These are phyloP conservation scores for Laupala kohalensis DNA, from an alignment of 1,140 invertebrate genomes.

Conservation along the genomic window DNA sequence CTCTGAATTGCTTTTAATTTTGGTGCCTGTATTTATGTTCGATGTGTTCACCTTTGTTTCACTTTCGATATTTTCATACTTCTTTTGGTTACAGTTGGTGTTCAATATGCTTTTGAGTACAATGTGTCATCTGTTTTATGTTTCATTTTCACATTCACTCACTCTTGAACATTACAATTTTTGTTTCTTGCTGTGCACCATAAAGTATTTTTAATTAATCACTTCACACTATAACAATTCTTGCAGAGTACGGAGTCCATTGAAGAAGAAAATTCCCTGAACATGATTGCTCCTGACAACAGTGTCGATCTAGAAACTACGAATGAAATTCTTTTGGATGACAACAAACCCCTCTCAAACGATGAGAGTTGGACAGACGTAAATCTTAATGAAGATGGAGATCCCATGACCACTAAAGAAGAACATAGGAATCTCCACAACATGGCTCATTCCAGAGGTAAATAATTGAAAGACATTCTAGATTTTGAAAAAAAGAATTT, in stretches of 20 bases:
- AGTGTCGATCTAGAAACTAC: constrained; percentile 48
- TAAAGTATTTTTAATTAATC: neutral
- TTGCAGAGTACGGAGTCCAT: constrained; percentile 64
- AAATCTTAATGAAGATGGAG: constrained; percentile 72
- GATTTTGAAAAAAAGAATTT: too few species aligned
- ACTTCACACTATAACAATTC: neutral
- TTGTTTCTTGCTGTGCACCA: neutral
- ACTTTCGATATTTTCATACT: neutral
- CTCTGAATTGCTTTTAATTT: too few species aligned
- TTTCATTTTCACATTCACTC: too few species aligned
- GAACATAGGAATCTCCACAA: constrained; percentile 46
- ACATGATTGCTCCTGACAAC: constrained; percentile 46
- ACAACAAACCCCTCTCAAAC: constrained; percentile 44
- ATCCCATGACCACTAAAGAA: constrained; percentile 42
- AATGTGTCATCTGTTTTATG: too few species aligned
- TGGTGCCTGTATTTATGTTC: too few species aligned
- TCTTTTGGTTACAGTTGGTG: neutral
- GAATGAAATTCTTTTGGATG: constrained; percentile 44
- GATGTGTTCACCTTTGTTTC: too few species aligned
- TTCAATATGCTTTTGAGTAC: neutral
- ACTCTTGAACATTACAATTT: too few species aligned
- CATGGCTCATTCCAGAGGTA: constrained; percentile 34
- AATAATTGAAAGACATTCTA: too few species aligned
- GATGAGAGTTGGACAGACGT: constrained; percentile 87
- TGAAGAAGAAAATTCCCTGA: constrained; percentile 49